Evolutionary conservation across 1,140 invertebrate genomes (phyloP).

Genomic region (Drosophila subobscura): DNA sequence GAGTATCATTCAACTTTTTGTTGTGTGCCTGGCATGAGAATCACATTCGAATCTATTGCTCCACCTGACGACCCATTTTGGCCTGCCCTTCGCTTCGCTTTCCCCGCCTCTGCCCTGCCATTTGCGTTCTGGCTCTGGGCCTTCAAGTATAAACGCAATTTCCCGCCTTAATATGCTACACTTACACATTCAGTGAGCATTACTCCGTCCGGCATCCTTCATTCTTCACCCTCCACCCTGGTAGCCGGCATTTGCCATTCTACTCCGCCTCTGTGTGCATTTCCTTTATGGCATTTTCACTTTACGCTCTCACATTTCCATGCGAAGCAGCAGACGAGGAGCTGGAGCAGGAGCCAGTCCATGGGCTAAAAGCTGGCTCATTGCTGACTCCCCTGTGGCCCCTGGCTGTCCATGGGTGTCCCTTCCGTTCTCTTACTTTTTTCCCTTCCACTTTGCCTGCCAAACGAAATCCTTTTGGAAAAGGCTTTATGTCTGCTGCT

Average conservation of each 20-base stretch:
- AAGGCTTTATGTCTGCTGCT: conserved; percentile 67
- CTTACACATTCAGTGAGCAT: conserved; percentile 18
- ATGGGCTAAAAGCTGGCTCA: conserved; percentile 18
- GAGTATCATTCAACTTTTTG: conserved; percentile 12
- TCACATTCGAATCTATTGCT: conserved; percentile 57
- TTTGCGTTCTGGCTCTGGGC: conserved; percentile 24
- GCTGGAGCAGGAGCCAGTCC: conserved; percentile 7
- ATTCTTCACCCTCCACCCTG: no score
- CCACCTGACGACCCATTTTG: conserved; percentile 38
- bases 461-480: conserved; percentile 67
- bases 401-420: no score
- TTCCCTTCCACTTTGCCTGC: conserved; percentile 44
- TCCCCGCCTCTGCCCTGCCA: conserved; percentile 12
- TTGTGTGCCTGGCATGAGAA: conserved; percentile 49
- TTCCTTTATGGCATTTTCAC: conserved; percentile 69
- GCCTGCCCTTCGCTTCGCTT: not conserved
- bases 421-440: conserved; percentile 3
- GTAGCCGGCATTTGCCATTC: not conserved
- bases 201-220: not conserved
- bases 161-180: conserved; percentile 55
- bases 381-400: no score
- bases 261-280: conserved; percentile 37
- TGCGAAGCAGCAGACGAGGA: conserved; percentile 1
- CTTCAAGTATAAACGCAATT: conserved; percentile 33
- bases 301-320: conserved; percentile 25